Conservation (phyloP, 2,113 vertebrate genomes). For the Ciconia boyciana region DNA sequence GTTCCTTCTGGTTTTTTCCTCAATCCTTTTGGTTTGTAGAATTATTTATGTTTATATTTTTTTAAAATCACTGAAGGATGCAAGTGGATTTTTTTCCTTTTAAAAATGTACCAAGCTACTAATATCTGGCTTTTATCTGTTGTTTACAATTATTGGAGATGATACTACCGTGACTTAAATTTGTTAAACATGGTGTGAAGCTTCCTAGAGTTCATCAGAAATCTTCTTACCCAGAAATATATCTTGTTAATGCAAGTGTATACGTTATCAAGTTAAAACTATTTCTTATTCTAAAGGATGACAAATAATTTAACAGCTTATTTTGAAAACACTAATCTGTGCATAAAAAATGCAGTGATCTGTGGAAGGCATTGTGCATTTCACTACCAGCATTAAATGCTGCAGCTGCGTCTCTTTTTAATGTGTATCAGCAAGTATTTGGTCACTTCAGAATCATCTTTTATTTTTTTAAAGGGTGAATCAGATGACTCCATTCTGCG, state of each 20-base stretch:
- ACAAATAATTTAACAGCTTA: not conserved
- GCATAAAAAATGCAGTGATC: not conserved
- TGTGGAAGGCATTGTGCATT: not conserved
- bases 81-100: not conserved
- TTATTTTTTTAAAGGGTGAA: slow-evolving; percentile 74
- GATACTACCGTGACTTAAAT: not conserved
- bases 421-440: not conserved
- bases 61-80: not conserved
- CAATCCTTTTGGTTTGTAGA: not conserved
- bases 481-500: slow-evolving; percentile 94
- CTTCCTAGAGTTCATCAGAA: not conserved
- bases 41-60: not conserved
- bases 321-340: not conserved
- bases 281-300: not conserved
- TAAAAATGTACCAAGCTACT: not conserved
- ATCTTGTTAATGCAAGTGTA: not conserved
- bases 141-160: not conserved
- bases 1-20: not conserved
- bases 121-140: not conserved
- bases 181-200: not conserved
- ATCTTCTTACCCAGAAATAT: not conserved
- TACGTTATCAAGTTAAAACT: not conserved
- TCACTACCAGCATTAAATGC: not conserved
- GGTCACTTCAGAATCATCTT: not conserved
- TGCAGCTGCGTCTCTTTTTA: not conserved